These are phyloP conservation scores for Meta bourneti DNA, from an alignment of 2,888 invertebrate species.

Conservation along the genomic window DNA sequence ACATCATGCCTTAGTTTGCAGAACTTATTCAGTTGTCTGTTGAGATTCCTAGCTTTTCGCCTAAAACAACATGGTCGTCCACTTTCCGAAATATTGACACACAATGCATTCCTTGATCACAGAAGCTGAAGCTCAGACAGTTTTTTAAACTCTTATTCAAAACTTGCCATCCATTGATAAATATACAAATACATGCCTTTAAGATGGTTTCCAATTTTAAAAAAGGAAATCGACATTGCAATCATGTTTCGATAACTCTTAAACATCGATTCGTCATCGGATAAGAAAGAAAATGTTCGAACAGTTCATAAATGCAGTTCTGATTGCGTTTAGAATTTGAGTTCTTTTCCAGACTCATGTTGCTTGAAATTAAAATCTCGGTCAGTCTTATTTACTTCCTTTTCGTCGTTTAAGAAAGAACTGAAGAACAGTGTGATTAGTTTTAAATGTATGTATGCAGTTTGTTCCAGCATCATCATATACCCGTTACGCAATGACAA, in stretches of 20 bases:
- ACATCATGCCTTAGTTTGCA: conserved; percentile 11
- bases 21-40: not conserved
- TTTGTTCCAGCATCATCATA: not conserved
- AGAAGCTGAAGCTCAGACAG: conserved; percentile 56
- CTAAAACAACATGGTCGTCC: not conserved
- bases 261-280: not conserved
- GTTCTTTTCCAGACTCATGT: not conserved
- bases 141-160: conserved; percentile 20
- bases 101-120: conserved; percentile 53
- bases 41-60: conserved; percentile 15
- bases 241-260: not conserved
- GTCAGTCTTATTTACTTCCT: not conserved
- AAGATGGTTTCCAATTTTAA: not conserved
- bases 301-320: not conserved
- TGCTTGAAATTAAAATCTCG: not conserved
- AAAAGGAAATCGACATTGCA: not conserved
- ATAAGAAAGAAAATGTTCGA: not conserved
- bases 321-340: not conserved
- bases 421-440: not conserved
- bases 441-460: not conserved
- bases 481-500: not conserved
- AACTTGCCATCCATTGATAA: not conserved
- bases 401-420: not conserved
- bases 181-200: not conserved
- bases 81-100: conserved; percentile 2